phyloP scores from a whole-genome alignment of 2,113 vertebrate species.

The Menidia beryllina region DNA sequence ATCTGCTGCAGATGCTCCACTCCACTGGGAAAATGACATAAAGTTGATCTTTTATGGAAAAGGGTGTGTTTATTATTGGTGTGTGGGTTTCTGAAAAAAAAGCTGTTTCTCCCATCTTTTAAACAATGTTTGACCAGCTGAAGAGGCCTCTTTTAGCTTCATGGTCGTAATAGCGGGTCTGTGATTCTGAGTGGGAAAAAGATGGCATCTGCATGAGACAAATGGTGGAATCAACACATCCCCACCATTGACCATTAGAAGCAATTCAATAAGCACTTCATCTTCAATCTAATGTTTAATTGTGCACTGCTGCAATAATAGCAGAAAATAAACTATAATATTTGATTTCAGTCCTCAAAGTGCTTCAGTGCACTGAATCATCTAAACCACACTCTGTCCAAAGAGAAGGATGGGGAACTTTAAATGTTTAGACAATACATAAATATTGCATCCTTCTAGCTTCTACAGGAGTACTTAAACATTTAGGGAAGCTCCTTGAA shows the following conservation, averaged over 20 bases:
- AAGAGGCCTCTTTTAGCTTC: neutral
- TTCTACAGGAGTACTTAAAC: too few relatives aligned
- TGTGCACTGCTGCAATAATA: neutral
- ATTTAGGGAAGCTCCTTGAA: too few relatives aligned
- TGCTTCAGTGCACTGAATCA: too few relatives aligned
- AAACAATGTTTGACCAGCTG: constrained; percentile 13
- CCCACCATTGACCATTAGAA: neutral
- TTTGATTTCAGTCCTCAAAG: too few relatives aligned
- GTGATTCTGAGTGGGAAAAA: neutral
- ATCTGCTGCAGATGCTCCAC: constrained; percentile 70
- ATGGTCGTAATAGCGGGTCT: neutral
- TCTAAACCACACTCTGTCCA: too few relatives aligned
- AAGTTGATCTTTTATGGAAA: constrained; percentile 49
- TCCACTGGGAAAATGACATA: constrained; percentile 60
- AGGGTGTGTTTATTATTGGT: constrained; percentile 52
- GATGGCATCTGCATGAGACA: neutral
- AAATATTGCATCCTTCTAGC: neutral
- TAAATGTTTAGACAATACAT: too few relatives aligned
- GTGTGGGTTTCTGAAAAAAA: constrained; percentile 45
- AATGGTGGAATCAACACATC: neutral
- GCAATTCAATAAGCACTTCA: neutral
- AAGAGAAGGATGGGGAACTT: too few relatives aligned
- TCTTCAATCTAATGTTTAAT: too few relatives aligned
- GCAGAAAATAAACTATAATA: too few relatives aligned
- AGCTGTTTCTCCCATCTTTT: constrained; percentile 11